Conservation (phyloP, 1,140 invertebrate species). For the Zaprionus kolodkinae region DNA sequence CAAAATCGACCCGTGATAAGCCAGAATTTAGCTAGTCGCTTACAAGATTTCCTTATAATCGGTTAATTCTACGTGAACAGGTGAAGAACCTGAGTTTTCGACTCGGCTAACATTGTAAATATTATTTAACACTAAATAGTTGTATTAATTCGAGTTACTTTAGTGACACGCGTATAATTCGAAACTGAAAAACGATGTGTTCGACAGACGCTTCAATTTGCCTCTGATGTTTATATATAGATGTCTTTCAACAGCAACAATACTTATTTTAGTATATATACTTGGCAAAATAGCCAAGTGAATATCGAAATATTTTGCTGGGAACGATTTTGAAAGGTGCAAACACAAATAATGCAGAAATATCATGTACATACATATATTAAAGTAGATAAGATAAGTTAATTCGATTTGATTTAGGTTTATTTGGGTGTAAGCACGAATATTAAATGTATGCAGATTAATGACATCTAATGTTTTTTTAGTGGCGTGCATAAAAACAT, state of each 20-base stretch:
- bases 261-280: conserved; percentile 9
- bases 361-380: not conserved
- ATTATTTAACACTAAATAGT: not conserved
- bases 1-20: not conserved
- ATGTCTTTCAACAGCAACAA: not conserved
- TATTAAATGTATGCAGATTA: not conserved
- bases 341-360: conserved; percentile 3
- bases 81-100: not conserved
- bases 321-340: not conserved
- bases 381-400: not conserved
- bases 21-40: conserved; percentile 1
- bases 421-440: not conserved
- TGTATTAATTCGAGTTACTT: not conserved
- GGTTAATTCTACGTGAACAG: not conserved
- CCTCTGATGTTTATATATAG: not conserved
- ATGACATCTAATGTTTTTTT: not conserved
- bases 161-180: not conserved
- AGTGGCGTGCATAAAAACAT: not conserved
- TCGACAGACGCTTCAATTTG: not conserved
- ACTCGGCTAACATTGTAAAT: not conserved
- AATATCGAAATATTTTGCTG: conserved; percentile 1
- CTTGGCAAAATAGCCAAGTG: not conserved
- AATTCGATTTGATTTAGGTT: conserved; percentile 4
- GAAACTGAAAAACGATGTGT: not conserved
- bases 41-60: not conserved